Percentiles rank a stretch among this genome's conserved stretches.
phyloP scores from a whole-genome alignment of 2,797 vertebrate genomes.

The Echiichthys vipera region DNA sequence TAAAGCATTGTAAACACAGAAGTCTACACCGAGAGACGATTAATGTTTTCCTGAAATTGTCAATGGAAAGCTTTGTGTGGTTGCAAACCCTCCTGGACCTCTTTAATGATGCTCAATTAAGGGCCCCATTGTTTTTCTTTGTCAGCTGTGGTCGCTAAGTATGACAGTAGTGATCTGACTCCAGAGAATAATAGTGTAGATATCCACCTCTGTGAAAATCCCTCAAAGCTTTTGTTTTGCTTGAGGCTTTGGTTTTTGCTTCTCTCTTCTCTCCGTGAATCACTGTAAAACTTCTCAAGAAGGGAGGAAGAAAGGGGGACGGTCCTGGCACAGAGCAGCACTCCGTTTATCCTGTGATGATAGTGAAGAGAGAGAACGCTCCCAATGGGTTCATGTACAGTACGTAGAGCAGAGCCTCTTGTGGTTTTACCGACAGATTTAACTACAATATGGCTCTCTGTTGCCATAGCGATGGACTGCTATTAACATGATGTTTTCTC shows the following conservation, averaged over 20 bases:
- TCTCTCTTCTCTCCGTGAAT: slow-evolving; percentile 68
- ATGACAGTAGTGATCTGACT: slow-evolving; percentile 65
- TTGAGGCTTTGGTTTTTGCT: slow-evolving; percentile 66
- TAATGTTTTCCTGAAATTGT: slow-evolving; percentile 55
- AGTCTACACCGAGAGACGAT: slow-evolving; percentile 36
- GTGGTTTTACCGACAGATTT: slow-evolving; percentile 80
- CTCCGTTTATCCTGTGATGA: slow-evolving; percentile 69
- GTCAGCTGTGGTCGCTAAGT: slow-evolving; percentile 59
- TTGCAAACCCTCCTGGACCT: slow-evolving; percentile 60
- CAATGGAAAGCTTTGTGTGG: slow-evolving; percentile 55
- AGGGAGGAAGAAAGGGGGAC: slow-evolving; percentile 8
- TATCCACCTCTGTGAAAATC: slow-evolving; percentile 64
- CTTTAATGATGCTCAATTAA: slow-evolving; percentile 71
- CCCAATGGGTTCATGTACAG: slow-evolving; percentile 64
- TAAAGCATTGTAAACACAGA: slow-evolving; percentile 22
- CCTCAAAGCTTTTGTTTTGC: slow-evolving; percentile 73
- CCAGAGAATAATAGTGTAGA: slow-evolving; percentile 67
- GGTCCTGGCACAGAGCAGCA: slow-evolving; percentile 34
- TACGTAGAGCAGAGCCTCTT: slow-evolving; percentile 66
- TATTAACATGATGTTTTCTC: slow-evolving; percentile 78
- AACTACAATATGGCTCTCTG: slow-evolving; percentile 72
- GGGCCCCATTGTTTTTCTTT: slow-evolving; percentile 61
- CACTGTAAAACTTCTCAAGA: slow-evolving; percentile 65
- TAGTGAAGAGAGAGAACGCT: slow-evolving; percentile 51
- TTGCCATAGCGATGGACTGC: slow-evolving; percentile 72